Percentiles rank a stretch among this genome's conserved stretches.
Conservation (phyloP, 2,113 vertebrate species). For the Macroglossus sobrinus region DNA sequence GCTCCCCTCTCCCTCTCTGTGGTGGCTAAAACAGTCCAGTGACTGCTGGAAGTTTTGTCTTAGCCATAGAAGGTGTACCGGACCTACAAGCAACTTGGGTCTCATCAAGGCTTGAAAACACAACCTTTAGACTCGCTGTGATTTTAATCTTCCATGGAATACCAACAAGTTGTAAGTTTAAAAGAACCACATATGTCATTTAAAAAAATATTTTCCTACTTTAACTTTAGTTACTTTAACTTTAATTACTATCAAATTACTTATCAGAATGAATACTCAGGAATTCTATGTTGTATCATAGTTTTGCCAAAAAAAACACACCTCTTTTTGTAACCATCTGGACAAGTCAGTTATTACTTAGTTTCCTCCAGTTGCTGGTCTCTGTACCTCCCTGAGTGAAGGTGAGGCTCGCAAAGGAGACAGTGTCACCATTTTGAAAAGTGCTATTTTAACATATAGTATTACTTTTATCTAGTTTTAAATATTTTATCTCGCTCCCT, state of each 20-base stretch:
- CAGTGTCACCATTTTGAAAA: background rate
- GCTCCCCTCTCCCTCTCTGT: background rate
- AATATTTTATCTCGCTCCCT: background rate
- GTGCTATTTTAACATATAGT: background rate
- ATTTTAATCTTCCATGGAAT: background rate
- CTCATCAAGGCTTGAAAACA: background rate
- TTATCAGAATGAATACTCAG: slow-evolving; percentile 28
- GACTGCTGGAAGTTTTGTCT: background rate
- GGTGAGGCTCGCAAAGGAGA: background rate
- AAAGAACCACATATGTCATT: background rate
- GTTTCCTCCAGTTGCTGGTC: background rate
- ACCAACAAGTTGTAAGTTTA: background rate
- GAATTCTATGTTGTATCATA: background rate
- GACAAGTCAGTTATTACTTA: background rate
- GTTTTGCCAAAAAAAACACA: background rate
- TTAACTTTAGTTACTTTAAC: background rate
- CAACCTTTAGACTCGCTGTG: background rate
- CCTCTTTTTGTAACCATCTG: background rate
- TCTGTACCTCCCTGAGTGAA: background rate
- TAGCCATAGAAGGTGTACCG: background rate
- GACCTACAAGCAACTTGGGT: background rate
- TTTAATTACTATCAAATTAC: background rate
- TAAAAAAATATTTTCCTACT: background rate
- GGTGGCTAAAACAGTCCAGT: background rate
- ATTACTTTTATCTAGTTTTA: background rate